Evolutionary conservation across 2,888 invertebrate species (phyloP), one percentile per base, ranked within the genome.

Genomic region (Oligia fasciuncula): DNA sequence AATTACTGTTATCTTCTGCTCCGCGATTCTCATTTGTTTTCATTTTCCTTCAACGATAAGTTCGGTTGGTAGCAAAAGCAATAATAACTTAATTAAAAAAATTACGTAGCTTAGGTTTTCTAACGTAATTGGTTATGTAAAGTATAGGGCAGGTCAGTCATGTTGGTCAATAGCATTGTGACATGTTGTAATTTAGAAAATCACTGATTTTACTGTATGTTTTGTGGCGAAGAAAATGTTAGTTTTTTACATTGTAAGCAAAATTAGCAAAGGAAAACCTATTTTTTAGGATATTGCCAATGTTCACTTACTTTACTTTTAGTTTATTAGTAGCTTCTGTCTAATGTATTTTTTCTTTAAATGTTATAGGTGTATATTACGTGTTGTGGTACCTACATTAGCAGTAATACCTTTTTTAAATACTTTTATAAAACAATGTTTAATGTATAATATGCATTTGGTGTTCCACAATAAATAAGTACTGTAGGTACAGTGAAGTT

Each of bases 1-100:
- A 92, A 93, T 93, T 93, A 93, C 91, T 91, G 91, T 91, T 92
- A 92, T 91, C 90, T 89, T 69, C 83, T 75, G 76, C 78, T 87
- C 86, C 82, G 87, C 87, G 78, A 84, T 86, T 82, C 87, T 85
- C 86, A 88, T 90, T 88, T 89, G 85, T 87, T 89, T 88, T 83
- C 71, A 85, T 85, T 83, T 85, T 85, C 74, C 72, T 84, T 75
- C 79, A 82, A 80, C 82, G 76, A 79, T 82, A 84, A 80, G 67
- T 85, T 81, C 60, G 40, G 75, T 81, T 77, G 66, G 75, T 69
- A 77, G 76, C 74, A 62, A 70, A 76, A 73, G 75, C 54, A 84
- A 82, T 83, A 88, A 89, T 84, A 87, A 83, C 79, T 82, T 82
- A 81, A 85, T 85, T 87, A 77, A 84, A n/a, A 6, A 81, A 81